These are phyloP conservation scores for Charaxes varanes DNA, from an alignment of 1,140 invertebrate species.

Conservation along the genomic window DNA sequence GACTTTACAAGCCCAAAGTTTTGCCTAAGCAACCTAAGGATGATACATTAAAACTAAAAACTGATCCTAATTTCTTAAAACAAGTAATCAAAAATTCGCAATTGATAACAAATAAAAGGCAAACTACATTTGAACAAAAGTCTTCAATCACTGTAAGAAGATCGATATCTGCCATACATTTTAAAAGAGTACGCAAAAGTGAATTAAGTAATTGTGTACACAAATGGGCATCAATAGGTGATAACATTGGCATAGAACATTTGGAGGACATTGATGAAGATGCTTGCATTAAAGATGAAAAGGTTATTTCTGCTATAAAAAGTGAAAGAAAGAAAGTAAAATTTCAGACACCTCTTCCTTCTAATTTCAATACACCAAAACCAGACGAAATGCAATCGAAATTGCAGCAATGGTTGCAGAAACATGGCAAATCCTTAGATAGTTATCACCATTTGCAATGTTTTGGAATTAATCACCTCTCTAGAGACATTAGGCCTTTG, in stretches of 20 bases:
- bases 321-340: constrained; percentile 66
- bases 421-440: constrained; percentile 65
- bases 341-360: constrained; percentile 48
- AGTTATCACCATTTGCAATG: constrained; percentile 73
- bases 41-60: constrained; percentile 36
- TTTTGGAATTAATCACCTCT: constrained; percentile 61
- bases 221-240: constrained; percentile 61
- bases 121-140: constrained; percentile 34
- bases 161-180: constrained; percentile 69
- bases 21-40: constrained; percentile 26
- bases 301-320: constrained; percentile 52
- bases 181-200: constrained; percentile 53
- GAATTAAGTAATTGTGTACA: constrained; percentile 56
- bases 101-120: constrained; percentile 38
- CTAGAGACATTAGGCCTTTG: constrained; percentile 22
- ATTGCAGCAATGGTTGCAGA: constrained; percentile 69
- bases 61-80: constrained; percentile 41
- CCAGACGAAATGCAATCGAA: constrained; percentile 56
- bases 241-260: constrained; percentile 49
- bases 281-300: constrained; percentile 36
- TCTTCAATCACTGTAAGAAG: constrained; percentile 33
- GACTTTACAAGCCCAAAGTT: constrained; percentile 56
- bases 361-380: constrained; percentile 53
- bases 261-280: constrained; percentile 55
- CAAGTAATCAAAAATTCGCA: constrained; percentile 38